Evolutionary conservation across 2,113 vertebrate species (phyloP).

Genomic region (Limnothrissa miodon): DNA sequence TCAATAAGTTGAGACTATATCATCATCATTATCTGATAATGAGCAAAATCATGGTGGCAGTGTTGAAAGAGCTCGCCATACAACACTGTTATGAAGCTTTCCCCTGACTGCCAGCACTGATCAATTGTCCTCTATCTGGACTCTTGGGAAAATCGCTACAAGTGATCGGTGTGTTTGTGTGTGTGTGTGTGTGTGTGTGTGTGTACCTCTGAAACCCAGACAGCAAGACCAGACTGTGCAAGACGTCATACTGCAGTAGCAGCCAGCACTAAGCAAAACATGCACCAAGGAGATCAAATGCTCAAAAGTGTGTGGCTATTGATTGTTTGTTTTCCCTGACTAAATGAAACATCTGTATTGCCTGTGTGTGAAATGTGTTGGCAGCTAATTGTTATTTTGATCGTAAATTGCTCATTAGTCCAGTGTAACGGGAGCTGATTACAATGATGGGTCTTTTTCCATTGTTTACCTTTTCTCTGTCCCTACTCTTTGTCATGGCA

Average conservation of each 20-base stretch:
- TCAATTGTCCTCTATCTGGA: conserved; percentile 38
- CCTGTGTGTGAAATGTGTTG: conserved; percentile 9
- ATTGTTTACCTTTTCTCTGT: background rate
- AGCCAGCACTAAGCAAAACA: conserved; percentile 48
- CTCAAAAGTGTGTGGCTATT: conserved; percentile 35
- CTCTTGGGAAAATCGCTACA: conserved; percentile 16
- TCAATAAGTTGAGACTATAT: conserved; percentile 61
- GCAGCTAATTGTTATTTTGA: conserved; percentile 21
- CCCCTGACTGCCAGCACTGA: conserved; percentile 49
- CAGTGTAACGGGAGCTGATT: conserved; percentile 4
- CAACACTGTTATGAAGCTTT: conserved; percentile 36
- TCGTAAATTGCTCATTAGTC: conserved; percentile 7
- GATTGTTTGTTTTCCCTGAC: conserved; percentile 24
- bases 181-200: background rate
- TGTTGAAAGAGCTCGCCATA: conserved; percentile 60
- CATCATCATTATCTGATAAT: conserved; percentile 57
- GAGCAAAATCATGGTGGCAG: conserved; percentile 53
- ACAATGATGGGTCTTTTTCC: background rate
- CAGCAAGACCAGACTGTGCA: conserved; percentile 47
- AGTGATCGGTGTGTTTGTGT: conserved; percentile 5
- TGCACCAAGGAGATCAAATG: conserved; percentile 36
- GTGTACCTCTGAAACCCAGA: conserved; percentile 34
- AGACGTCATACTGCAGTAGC: conserved; percentile 38
- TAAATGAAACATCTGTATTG: background rate
- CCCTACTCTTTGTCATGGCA: background rate